phyloP scores from a whole-genome alignment of 2,888 invertebrate genomes.

The Panopea generosa region DNA sequence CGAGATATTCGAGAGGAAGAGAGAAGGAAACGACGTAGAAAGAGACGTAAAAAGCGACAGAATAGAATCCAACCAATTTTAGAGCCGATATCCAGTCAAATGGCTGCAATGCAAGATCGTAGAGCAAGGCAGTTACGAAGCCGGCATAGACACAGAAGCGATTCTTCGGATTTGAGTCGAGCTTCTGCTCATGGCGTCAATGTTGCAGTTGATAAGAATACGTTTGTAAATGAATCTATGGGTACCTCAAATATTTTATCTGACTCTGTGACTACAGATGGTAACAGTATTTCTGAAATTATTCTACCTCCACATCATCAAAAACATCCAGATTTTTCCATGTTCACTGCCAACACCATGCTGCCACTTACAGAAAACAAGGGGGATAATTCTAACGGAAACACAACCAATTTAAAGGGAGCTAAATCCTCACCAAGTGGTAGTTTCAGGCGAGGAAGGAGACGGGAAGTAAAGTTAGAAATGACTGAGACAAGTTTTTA shows the following conservation, averaged over 20 bases:
- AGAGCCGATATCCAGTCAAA: slow-evolving; percentile 69
- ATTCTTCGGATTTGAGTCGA: slow-evolving; percentile 74
- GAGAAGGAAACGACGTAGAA: slow-evolving; percentile 59
- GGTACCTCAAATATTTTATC: slow-evolving; percentile 61
- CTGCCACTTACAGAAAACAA: slow-evolving; percentile 31
- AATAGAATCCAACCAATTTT: slow-evolving; percentile 72
- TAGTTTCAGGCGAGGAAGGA: slow-evolving; percentile 54
- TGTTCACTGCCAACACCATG: slow-evolving; percentile 72
- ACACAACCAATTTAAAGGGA: slow-evolving; percentile 54
- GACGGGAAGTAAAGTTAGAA: slow-evolving; percentile 63
- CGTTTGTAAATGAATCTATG: slow-evolving; percentile 58
- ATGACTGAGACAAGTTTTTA: slow-evolving; percentile 67
- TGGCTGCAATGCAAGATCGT: slow-evolving; percentile 61
- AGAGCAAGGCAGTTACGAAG: slow-evolving; percentile 31
- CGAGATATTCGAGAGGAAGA: slow-evolving; percentile 52
- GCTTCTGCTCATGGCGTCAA: slow-evolving; percentile 72
- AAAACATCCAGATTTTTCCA: slow-evolving; percentile 70
- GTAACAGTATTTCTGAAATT: slow-evolving; percentile 62
- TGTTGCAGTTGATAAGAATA: slow-evolving; percentile 59
- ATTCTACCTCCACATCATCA: slow-evolving; percentile 62
- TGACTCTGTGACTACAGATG: slow-evolving; percentile 49
- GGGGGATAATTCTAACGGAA: slow-evolving; percentile 42
- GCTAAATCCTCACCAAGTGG: slow-evolving; percentile 62
- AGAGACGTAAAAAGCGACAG: slow-evolving; percentile 66
- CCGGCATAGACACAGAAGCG: slow-evolving; percentile 67